Percentiles rank a stretch among this genome's conserved stretches.
These are phyloP conservation scores for Nylanderia fulva DNA, from an alignment of 1,140 invertebrate genomes.

Conservation along the genomic window DNA sequence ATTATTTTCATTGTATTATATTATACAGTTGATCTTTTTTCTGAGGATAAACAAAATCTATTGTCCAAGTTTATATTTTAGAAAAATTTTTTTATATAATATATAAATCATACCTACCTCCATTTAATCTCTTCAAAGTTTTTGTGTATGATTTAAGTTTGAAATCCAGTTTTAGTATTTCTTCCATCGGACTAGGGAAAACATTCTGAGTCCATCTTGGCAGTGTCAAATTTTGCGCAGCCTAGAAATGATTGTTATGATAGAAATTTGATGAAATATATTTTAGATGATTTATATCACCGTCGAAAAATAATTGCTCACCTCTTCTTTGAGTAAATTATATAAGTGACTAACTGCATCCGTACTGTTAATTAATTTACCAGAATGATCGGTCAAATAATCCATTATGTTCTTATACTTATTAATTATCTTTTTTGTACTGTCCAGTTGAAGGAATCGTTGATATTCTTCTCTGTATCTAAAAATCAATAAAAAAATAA, in stretches of 20 bases:
- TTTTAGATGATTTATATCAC: not conserved
- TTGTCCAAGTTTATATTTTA: not conserved
- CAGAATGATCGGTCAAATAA: slow-evolving; percentile 79
- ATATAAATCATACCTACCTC: slow-evolving; percentile 74
- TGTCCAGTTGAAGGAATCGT: slow-evolving; percentile 65
- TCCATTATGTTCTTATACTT: slow-evolving; percentile 78
- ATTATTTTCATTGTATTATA: not conserved
- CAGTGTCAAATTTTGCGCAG: slow-evolving; percentile 79
- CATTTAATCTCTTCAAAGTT: slow-evolving; percentile 79
- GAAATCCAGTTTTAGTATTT: slow-evolving; percentile 79
- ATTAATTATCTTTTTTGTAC: slow-evolving; percentile 69
- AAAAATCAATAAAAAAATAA: slow-evolving; percentile 22
- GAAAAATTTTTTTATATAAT: not conserved
- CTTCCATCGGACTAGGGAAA: slow-evolving; percentile 80
- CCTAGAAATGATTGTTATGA: slow-evolving; percentile 65
- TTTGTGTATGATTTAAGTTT: slow-evolving; percentile 78
- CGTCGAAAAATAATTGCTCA: slow-evolving; percentile 48
- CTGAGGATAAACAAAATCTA: not conserved
- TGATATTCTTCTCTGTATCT: slow-evolving; percentile 76
- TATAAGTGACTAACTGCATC: slow-evolving; percentile 77
- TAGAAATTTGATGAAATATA: slow-evolving; percentile 6
- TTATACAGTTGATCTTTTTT: not conserved
- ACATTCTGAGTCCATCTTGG: slow-evolving; percentile 80
- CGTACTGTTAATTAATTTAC: slow-evolving; percentile 77
- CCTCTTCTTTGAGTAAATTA: slow-evolving; percentile 82